Conservation (phyloP, 1,140 invertebrate species). For the Sarcophaga peregrina region DNA sequence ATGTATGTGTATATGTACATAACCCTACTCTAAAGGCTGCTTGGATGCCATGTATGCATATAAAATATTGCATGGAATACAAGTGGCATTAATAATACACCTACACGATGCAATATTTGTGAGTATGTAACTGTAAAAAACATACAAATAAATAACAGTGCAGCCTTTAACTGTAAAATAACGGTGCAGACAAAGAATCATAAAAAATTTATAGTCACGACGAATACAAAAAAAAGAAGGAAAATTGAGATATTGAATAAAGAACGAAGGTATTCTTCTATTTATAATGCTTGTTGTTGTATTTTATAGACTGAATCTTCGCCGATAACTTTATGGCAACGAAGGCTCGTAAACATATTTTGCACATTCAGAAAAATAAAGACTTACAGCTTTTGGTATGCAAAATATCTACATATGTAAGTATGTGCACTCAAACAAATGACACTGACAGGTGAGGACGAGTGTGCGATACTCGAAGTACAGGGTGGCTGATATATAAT, state of each 20-base stretch:
- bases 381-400: background rate
- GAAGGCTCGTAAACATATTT: slow-evolving; percentile 8
- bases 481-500: too few species aligned
- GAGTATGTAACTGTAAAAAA: background rate
- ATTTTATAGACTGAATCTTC: background rate
- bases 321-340: background rate
- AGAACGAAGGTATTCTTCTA: background rate
- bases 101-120: background rate
- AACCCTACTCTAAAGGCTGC: too few species aligned
- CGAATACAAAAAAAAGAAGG: background rate
- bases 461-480: too few species aligned
- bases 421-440: background rate
- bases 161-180: background rate
- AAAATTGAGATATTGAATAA: too few species aligned
- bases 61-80: background rate
- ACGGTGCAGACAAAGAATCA: background rate
- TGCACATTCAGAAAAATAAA: background rate
- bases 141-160: background rate
- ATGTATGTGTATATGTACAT: too few species aligned
- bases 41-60: too few species aligned
- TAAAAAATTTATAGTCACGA: background rate
- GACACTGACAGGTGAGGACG: too few species aligned
- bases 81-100: background rate
- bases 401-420: background rate
- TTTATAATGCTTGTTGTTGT: background rate